A percentile compares a stretch with the other conserved stretches of the same genome.
These are phyloP conservation scores for Eumaeus atala DNA, from an alignment of 1,140 invertebrate species.

Conservation along the genomic window DNA sequence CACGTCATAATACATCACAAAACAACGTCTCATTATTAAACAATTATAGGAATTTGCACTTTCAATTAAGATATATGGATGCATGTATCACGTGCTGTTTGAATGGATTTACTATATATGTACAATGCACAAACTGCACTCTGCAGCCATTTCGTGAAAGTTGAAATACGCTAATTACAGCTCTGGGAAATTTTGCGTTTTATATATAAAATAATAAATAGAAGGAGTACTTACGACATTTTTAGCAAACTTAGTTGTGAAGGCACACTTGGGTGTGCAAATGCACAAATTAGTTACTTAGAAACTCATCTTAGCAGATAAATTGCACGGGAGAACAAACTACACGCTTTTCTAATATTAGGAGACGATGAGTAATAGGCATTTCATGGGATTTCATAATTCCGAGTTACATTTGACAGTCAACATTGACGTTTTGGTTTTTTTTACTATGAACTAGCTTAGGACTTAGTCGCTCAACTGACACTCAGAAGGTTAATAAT, in stretches of 20 bases:
- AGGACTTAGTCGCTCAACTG: too few species aligned
- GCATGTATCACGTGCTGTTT: too few species aligned
- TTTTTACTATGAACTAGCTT: neutral
- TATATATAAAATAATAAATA: conserved; percentile 9
- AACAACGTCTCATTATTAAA: neutral
- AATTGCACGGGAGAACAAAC: conserved; percentile 53
- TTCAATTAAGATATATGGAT: neutral
- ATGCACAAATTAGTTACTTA: conserved; percentile 45
- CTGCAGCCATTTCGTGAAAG: neutral
- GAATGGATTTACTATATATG: too few species aligned
- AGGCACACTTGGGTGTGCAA: conserved; percentile 66
- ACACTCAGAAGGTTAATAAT: neutral
- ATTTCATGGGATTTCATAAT: neutral
- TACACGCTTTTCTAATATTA: conserved; percentile 51
- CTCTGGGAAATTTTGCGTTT: conserved; percentile 8
- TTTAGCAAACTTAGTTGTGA: conserved; percentile 43
- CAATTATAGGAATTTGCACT: neutral
- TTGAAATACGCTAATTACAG: neutral
- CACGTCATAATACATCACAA: neutral
- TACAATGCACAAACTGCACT: too few species aligned
- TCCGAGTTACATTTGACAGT: neutral
- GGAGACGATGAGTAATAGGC: conserved; percentile 63
- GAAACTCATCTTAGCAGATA: conserved; percentile 63
- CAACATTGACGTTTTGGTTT: conserved; percentile 15
- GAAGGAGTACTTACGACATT: conserved; percentile 61